phyloP scores from a whole-genome alignment of 2,888 invertebrate species.

The Saturnia japonica region DNA sequence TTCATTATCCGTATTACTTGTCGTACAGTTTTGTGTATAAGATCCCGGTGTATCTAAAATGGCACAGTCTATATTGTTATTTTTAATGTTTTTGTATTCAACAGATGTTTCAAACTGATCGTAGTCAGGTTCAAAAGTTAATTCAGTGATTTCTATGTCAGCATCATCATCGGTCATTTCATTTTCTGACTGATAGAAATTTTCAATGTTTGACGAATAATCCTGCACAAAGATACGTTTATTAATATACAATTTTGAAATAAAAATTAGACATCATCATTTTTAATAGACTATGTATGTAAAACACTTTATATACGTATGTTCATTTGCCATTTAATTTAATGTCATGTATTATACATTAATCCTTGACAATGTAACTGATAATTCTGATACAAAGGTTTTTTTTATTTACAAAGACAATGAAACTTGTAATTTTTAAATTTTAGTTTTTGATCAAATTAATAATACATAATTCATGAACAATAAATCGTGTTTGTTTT shows the following conservation, averaged over 20 bases:
- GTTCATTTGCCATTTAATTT: too few relatives aligned
- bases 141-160: slow-evolving; percentile 67
- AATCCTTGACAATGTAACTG: too few relatives aligned
- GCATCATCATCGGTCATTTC: slow-evolving; percentile 78
- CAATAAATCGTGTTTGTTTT: too few relatives aligned
- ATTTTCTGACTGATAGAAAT: slow-evolving; percentile 77
- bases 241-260: neutral
- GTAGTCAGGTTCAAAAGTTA: slow-evolving; percentile 51
- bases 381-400: too few relatives aligned
- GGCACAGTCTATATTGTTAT: slow-evolving; percentile 55
- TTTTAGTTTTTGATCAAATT: too few relatives aligned
- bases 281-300: too few relatives aligned
- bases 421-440: too few relatives aligned
- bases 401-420: too few relatives aligned
- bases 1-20: slow-evolving; percentile 39
- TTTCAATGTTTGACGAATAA: slow-evolving; percentile 74
- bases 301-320: too few relatives aligned
- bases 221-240: slow-evolving; percentile 54
- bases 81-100: slow-evolving; percentile 60
- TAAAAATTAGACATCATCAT: too few relatives aligned
- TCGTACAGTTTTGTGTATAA: slow-evolving; percentile 15
- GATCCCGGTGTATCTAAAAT: neutral
- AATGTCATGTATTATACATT: too few relatives aligned
- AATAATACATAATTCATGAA: too few relatives aligned
- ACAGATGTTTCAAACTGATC: slow-evolving; percentile 44